Evolutionary conservation across 2,797 vertebrate species (phyloP).

Genomic region (Strix occidentalis): DNA sequence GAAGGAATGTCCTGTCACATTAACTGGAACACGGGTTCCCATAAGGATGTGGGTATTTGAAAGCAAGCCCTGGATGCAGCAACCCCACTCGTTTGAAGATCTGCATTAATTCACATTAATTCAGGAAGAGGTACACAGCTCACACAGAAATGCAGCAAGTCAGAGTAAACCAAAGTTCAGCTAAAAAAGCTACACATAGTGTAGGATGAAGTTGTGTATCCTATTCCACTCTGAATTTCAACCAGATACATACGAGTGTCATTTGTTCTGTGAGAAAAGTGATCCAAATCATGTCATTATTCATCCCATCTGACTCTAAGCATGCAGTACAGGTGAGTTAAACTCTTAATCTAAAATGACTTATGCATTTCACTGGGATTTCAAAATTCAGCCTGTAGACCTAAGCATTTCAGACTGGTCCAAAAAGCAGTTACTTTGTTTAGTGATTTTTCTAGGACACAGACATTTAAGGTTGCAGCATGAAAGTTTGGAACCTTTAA

Average conservation of each 20-base stretch:
- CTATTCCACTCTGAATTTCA: background rate
- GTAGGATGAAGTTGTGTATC: background rate
- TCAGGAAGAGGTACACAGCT: background rate
- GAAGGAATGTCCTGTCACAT: background rate
- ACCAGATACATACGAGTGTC: background rate
- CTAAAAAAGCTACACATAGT: background rate
- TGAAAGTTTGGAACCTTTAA: background rate
- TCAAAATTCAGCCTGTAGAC: background rate
- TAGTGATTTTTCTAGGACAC: background rate
- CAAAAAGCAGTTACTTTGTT: background rate
- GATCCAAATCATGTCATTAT: background rate
- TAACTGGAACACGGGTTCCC: fast-evolving
- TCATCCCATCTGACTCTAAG: background rate
- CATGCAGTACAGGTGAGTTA: background rate
- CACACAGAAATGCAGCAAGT: background rate
- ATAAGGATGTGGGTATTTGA: background rate
- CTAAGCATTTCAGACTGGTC: background rate
- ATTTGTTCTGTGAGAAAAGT: background rate
- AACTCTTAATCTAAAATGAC: slow-evolving; percentile 5
- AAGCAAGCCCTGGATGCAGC: background rate
- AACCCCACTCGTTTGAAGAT: background rate
- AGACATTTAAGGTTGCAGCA: background rate
- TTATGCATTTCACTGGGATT: background rate
- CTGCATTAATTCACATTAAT: background rate
- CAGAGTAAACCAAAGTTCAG: background rate